Percentiles rank a stretch among this genome's conserved stretches.
phyloP scores from a whole-genome alignment of 92 coral and sea anemone species.

The Umimayanthus chanpuru region DNA sequence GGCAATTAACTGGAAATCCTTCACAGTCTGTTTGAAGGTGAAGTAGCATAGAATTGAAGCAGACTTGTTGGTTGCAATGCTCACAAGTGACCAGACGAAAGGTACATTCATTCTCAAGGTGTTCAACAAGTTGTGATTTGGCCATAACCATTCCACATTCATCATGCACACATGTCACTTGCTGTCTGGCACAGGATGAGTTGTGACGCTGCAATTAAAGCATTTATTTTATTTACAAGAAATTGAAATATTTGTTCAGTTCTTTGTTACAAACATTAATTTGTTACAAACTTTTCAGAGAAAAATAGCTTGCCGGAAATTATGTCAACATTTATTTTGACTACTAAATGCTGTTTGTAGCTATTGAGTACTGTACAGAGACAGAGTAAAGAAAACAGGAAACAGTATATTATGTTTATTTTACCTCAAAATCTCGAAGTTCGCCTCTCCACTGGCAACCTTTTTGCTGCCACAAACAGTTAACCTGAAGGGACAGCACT shows the following conservation, averaged over 20 bases:
- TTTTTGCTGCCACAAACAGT: conserved; percentile 14
- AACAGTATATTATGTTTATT: too few species aligned
- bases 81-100: neutral
- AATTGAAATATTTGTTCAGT: too few species aligned
- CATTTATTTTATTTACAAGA: neutral
- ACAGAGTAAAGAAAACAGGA: too few species aligned
- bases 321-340: too few species aligned
- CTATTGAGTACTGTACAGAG: too few species aligned
- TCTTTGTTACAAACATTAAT: too few species aligned
- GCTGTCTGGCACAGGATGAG: conserved; percentile 12
- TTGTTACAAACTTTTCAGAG: too few species aligned
- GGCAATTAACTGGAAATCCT: conserved; percentile 13
- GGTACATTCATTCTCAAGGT: conserved; percentile 2
- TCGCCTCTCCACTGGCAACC: conserved; percentile 23
- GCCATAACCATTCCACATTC: conserved; percentile 24
- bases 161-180: neutral
- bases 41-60: neutral
- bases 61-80: neutral
- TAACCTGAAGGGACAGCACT: neutral
- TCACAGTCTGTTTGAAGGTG: neutral
- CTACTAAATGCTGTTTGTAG: too few species aligned
- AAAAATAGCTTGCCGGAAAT: too few species aligned
- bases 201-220: neutral
- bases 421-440: conserved; percentile 26
- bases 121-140: neutral